phyloP scores from a whole-genome alignment of 2,888 invertebrate species.

The Synergus gifuensis region DNA sequence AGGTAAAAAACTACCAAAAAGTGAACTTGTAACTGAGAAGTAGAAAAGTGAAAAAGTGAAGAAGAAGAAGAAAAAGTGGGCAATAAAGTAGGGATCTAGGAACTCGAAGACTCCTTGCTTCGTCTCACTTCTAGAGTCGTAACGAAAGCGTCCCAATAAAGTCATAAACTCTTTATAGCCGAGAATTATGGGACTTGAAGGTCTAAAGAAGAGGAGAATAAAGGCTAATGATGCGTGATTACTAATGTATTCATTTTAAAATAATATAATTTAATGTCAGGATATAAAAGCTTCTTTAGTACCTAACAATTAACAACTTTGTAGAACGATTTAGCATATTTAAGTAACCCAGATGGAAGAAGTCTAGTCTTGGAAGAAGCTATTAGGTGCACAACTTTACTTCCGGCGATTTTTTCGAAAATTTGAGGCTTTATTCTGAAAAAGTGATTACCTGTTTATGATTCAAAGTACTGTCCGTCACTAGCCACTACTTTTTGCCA shows the following conservation, averaged over 20 bases:
- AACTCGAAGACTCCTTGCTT: constrained; percentile 10
- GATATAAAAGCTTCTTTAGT: neutral
- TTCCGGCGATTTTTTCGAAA: too few relatives aligned
- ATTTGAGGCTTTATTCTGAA: too few relatives aligned
- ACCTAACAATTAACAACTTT: too few relatives aligned
- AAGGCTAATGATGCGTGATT: constrained; percentile 26
- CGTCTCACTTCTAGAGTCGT: constrained; percentile 6
- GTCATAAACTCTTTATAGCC: constrained; percentile 36
- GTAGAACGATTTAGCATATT: too few relatives aligned
- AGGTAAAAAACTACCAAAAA: constrained; percentile 15
- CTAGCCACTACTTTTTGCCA: too few relatives aligned
- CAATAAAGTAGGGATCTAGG: neutral
- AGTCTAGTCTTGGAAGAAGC: too few relatives aligned
- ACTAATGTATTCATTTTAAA: constrained; percentile 18
- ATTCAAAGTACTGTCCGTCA: too few relatives aligned
- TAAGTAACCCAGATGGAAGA: too few relatives aligned
- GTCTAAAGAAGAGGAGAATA: constrained; percentile 25
- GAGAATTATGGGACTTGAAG: constrained; percentile 28
- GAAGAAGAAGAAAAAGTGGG: neutral
- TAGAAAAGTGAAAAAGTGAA: neutral
- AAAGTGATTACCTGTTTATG: too few relatives aligned
- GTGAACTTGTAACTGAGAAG: neutral
- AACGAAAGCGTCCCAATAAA: constrained; percentile 27
- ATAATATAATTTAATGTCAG: neutral
- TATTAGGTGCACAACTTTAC: too few relatives aligned